Evolutionary conservation across 2,888 invertebrate genomes (phyloP), one percentile per base, ranked within the genome.

Genomic region (Leucophora obtusa): DNA sequence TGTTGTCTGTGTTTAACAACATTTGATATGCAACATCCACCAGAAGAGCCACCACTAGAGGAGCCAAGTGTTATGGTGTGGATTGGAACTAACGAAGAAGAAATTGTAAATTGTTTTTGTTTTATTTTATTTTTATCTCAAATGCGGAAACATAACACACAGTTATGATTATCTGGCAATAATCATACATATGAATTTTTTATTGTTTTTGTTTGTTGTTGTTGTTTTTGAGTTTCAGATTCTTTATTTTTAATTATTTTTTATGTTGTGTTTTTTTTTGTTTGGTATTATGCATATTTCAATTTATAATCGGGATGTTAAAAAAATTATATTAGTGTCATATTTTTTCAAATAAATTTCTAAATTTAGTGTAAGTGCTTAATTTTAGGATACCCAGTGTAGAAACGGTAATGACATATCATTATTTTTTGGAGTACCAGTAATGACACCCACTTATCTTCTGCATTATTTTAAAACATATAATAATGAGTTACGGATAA

Each of bases 71-170:
- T 59, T 71, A 47, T 33, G 18, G 69, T 51, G 69, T 63, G 54
- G 56, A 38, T 63, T 56, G 69, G 7, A 76, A n/a, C 63, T 70
- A 70, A 58, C 58, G 69, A 76, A 71, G 54, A 71, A 77, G 70
- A 70, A 76, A 76, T 65, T 70, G 71, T 77, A 60, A 60, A 24
- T 63, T 71, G 58, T 62, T 53, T 10, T 62, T 58, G 14, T 47
- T 66, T 17, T 70, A 18, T 43, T 43, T 21, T 10, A 5, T 66
- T n/a, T 63, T 82, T 74, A 79, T 82, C 82, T 72, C 72, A 72
- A 75, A 79, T 82, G 82, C 79, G 78, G 82, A 79, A 76, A 81
- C 73, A 74, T 81, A 77, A 81, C 28, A 77, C 81, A 81, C 81
- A 81, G 81, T 81, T 81, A 81, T 81, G 81, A 81, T 81, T 81